These are phyloP conservation scores for Lordiphosa mommai DNA, from an alignment of 1,140 invertebrate species.

Conservation along the genomic window DNA sequence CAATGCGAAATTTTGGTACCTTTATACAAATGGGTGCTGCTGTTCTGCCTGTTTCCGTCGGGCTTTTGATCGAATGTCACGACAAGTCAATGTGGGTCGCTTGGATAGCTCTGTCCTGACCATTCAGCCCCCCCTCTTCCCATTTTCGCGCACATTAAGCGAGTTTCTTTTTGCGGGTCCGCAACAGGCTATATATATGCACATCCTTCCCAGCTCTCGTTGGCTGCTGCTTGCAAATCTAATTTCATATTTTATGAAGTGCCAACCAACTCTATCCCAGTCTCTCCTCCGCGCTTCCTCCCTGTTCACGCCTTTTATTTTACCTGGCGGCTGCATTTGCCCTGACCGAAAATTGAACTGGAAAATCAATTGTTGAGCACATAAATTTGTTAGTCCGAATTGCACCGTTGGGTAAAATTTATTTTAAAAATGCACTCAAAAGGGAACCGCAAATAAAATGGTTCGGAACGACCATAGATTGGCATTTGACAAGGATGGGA, in stretches of 20 bases:
- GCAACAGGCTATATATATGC: constrained; percentile 48
- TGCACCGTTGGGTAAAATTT: constrained; percentile 72
- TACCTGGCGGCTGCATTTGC: constrained; percentile 42
- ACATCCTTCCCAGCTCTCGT: constrained; percentile 25
- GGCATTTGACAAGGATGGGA: constrained; percentile 7
- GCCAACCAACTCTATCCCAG: constrained; percentile 13
- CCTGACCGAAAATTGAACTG: constrained; percentile 50
- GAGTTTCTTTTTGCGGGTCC: constrained; percentile 14
- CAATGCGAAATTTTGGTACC: not conserved
- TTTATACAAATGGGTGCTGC: constrained; percentile 13
- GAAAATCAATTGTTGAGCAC: constrained; percentile 73
- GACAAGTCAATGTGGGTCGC: constrained; percentile 63
- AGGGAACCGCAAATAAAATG: constrained; percentile 47
- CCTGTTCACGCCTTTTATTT: constrained; percentile 47
- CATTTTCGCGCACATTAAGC: constrained; percentile 33
- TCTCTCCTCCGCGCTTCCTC: constrained; percentile 13
- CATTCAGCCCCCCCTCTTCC: constrained; percentile 24
- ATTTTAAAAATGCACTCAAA: constrained; percentile 65
- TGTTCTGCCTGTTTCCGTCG: constrained; percentile 45
- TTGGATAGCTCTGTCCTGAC: constrained; percentile 44
- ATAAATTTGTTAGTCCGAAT: constrained; percentile 71
- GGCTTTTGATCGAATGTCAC: constrained; percentile 75
- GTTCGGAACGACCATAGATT: constrained; percentile 27
- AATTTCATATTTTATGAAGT: constrained; percentile 77
- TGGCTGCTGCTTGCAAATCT: constrained; percentile 61